These are phyloP conservation scores for Odontomyia ornata DNA, from an alignment of 2,888 invertebrate genomes.

Conservation along the genomic window DNA sequence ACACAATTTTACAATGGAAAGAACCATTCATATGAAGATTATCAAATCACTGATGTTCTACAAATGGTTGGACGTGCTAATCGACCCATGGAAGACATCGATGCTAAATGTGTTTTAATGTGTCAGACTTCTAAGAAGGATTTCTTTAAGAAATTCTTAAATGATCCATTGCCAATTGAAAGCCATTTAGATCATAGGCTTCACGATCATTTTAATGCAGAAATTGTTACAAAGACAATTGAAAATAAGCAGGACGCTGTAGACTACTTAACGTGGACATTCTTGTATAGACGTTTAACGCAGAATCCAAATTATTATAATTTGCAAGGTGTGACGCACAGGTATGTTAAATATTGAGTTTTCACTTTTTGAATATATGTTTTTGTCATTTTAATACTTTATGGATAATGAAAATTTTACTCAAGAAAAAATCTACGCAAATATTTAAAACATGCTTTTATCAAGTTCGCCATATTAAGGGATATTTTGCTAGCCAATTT, in stretches of 20 bases:
- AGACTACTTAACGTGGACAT: slow-evolving; percentile 99
- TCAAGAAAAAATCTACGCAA: no score
- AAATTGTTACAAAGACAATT: slow-evolving; percentile 99
- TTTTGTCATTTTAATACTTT: no score
- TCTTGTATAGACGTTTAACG: slow-evolving; percentile 94
- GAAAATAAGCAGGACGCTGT: slow-evolving; percentile 99
- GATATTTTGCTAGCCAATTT: no score
- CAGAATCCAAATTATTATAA: slow-evolving; percentile 99
- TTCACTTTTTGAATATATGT: background rate
- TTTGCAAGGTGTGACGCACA: slow-evolving; percentile 93
- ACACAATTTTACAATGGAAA: slow-evolving; percentile 92
- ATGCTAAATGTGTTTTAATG: slow-evolving; percentile 94
- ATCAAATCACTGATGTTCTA: slow-evolving; percentile 94
- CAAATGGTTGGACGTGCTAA: slow-evolving; percentile 99
- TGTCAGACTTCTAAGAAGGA: slow-evolving; percentile 98
- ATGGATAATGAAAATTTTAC: no score
- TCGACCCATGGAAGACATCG: slow-evolving; percentile 89
- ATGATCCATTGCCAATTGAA: slow-evolving; percentile 96
- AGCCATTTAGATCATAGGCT: slow-evolving; percentile 97
- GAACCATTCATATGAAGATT: slow-evolving; percentile 91
- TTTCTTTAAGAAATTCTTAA: slow-evolving; percentile 97
- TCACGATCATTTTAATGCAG: slow-evolving; percentile 99
- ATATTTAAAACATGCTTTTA: no score
- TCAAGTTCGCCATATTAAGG: no score
- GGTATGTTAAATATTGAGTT: slow-evolving; percentile 57